Conservation (phyloP, 2,113 vertebrate genomes). For the Charina bottae region DNA sequence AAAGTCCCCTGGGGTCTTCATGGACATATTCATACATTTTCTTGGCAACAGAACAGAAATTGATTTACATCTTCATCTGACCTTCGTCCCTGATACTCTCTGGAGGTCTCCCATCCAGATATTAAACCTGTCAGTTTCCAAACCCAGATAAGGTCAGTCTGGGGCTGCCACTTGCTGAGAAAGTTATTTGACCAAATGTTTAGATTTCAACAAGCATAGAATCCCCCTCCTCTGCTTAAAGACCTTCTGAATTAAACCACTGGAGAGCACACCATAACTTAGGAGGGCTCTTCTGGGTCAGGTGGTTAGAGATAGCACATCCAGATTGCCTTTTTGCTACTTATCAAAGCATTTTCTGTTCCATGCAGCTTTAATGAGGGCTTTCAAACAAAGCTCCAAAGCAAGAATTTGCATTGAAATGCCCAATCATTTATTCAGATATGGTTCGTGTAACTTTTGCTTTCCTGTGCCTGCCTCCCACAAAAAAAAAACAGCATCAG, state of each 20-base stretch:
- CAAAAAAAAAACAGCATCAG: conserved; percentile 10
- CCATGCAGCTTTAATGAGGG: not conserved
- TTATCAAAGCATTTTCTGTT: conserved; percentile 8
- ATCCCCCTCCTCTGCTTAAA: conserved; percentile 5
- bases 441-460: not conserved
- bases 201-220: conserved; percentile 12
- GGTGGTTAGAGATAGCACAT: not conserved
- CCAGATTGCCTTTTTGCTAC: not conserved
- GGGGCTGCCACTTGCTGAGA: not conserved
- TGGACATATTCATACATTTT: not conserved
- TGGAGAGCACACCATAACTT: not conserved
- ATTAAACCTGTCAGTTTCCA: not conserved
- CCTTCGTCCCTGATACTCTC: not conserved
- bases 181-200: not conserved
- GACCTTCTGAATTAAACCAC: conserved; percentile 14
- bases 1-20: not conserved
- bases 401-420: conserved; percentile 14
- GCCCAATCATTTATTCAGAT: conserved; percentile 5
- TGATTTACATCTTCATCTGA: not conserved
- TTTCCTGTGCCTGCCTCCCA: not conserved
- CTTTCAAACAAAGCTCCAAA: not conserved
- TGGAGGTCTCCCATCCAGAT: not conserved
- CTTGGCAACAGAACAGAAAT: not conserved
- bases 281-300: not conserved
- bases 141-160: not conserved